Percentiles rank a stretch among this genome's conserved stretches.
Evolutionary conservation across 2,113 vertebrate genomes (phyloP).

Genomic region (Actenoides hombroni): DNA sequence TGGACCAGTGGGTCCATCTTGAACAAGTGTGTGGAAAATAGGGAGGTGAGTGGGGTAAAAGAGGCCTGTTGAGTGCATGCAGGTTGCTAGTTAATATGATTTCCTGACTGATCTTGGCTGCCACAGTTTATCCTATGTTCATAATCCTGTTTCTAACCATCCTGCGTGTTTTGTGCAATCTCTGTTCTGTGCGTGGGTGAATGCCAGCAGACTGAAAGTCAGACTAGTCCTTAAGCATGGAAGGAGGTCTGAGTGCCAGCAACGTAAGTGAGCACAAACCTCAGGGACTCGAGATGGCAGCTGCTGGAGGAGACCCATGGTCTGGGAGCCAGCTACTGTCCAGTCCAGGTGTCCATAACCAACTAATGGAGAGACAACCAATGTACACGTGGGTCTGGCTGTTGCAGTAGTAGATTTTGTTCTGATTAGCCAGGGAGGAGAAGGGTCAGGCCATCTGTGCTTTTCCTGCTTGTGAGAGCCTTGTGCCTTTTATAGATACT

Average conservation of each 20-base stretch:
- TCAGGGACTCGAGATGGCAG: not conserved
- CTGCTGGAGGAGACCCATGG: not conserved
- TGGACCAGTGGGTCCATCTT: not conserved
- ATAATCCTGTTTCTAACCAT: not conserved
- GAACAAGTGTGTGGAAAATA: not conserved
- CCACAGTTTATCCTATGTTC: not conserved
- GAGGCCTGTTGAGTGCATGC: not conserved
- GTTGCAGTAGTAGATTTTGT: not conserved
- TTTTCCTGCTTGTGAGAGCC: not conserved
- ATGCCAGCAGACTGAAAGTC: not conserved
- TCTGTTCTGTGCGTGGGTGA: not conserved
- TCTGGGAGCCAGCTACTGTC: not conserved
- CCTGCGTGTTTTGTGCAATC: fast-evolving
- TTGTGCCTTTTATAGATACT: not conserved
- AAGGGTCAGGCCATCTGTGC: not conserved
- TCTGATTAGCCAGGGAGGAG: not conserved
- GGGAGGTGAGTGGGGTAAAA: not conserved
- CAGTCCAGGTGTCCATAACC: not conserved
- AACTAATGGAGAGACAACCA: not conserved
- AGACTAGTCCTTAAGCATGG: not conserved
- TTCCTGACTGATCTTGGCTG: not conserved
- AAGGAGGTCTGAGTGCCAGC: not conserved
- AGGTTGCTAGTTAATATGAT: not conserved
- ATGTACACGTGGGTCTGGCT: fast-evolving
- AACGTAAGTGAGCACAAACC: not conserved